These are phyloP conservation scores for Myrmecobius fasciatus DNA, from an alignment of 2,113 vertebrate genomes.

Conservation along the genomic window DNA sequence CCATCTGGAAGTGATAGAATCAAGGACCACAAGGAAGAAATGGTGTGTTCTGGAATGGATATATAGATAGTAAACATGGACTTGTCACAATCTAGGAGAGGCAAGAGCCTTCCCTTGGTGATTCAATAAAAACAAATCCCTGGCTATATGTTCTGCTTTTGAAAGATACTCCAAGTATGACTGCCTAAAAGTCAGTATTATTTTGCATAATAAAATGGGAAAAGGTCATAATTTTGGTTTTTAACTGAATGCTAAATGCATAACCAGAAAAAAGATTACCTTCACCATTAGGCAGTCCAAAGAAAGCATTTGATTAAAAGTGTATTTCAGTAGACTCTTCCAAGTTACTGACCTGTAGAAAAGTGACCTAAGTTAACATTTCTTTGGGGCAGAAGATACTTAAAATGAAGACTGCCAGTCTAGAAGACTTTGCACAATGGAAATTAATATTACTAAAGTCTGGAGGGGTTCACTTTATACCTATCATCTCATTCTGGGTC, in stretches of 20 bases:
- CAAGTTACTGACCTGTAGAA: slow-evolving; percentile 33
- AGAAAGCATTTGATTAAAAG: slow-evolving; percentile 11
- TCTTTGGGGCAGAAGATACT: background rate
- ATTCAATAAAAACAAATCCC: slow-evolving; percentile 45
- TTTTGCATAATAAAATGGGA: slow-evolving; percentile 40
- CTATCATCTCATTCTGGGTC: background rate
- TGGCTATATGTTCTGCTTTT: background rate
- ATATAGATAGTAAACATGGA: background rate
- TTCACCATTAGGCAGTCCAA: slow-evolving; percentile 13
- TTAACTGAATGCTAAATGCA: slow-evolving; percentile 34
- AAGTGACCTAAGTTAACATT: background rate
- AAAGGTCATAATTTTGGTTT: slow-evolving; percentile 46
- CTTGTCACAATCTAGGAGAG: slow-evolving; percentile 15
- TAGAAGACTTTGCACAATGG: background rate
- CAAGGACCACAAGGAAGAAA: slow-evolving; percentile 31
- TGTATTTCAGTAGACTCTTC: slow-evolving; percentile 2
- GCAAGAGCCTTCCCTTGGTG: slow-evolving; percentile 24
- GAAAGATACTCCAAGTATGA: slow-evolving; percentile 11
- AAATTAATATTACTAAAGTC: background rate
- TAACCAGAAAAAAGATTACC: background rate
- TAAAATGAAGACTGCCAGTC: background rate
- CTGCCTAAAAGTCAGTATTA: background rate
- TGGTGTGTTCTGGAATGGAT: background rate
- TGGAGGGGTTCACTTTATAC: background rate
- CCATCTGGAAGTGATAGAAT: slow-evolving; percentile 8